Percentiles rank a stretch among this genome's conserved stretches.
phyloP scores from a whole-genome alignment of 2,113 vertebrate genomes.

The Oncorhynchus nerka region DNA sequence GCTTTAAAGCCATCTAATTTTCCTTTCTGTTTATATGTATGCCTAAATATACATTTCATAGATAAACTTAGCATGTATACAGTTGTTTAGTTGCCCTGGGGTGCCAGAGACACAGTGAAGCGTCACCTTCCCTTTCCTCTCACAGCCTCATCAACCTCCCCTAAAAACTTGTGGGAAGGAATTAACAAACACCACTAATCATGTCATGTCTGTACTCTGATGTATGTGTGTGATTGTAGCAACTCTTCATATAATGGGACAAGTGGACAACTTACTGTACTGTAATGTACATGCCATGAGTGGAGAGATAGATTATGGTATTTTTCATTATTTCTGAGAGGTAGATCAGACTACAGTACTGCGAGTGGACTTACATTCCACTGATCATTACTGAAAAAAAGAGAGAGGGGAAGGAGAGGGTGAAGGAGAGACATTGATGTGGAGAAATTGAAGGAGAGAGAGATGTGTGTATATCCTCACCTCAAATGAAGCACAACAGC shows the following conservation, averaged over 20 bases:
- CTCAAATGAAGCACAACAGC: slow-evolving; percentile 55
- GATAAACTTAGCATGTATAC: neutral
- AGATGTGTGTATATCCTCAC: slow-evolving; percentile 15
- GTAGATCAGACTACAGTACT: too few species aligned
- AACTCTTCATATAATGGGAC: too few species aligned
- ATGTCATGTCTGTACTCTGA: slow-evolving; percentile 17
- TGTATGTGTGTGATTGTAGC: too few species aligned
- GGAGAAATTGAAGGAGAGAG: neutral
- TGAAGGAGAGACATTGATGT: too few species aligned
- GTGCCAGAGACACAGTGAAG: slow-evolving; percentile 33
- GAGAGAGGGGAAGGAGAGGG: too few species aligned
- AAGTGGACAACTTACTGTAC: too few species aligned
- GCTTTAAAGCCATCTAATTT: neutral
- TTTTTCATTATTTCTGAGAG: too few species aligned
- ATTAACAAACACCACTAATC: slow-evolving; percentile 50
- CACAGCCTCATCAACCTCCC: slow-evolving; percentile 47
- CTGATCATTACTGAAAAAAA: too few species aligned
- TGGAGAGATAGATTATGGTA: too few species aligned
- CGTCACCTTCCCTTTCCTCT: slow-evolving; percentile 28
- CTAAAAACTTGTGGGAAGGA: slow-evolving; percentile 33
- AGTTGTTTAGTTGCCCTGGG: slow-evolving; percentile 5
- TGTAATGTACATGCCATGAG: too few species aligned
- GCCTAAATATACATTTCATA: neutral
- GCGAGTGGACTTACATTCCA: too few species aligned
- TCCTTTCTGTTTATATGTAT: neutral